Percentiles rank a stretch among this genome's conserved stretches.
Evolutionary conservation across 2,888 invertebrate species (phyloP).

Genomic region (Dermolepida albohirtum): DNA sequence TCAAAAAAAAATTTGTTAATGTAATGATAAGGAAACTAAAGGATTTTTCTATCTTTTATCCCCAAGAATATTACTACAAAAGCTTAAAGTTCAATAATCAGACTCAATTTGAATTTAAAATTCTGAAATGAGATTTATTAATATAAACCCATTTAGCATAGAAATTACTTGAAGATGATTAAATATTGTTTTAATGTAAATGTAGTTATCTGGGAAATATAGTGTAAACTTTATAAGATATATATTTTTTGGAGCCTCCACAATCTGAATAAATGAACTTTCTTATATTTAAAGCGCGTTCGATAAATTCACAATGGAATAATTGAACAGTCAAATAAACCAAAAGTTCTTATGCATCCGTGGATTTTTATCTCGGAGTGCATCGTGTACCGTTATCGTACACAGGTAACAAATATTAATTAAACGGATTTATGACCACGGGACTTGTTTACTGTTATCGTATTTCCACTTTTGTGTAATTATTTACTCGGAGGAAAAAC

Average conservation of each 20-base stretch:
- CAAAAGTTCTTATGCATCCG: conserved; percentile 16
- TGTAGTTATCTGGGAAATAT: conserved; percentile 4
- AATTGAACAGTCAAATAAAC: conserved; percentile 5
- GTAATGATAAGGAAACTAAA: no score
- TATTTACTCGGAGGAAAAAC: conserved; percentile 5
- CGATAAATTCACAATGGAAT: no score
- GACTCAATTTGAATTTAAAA: no score
- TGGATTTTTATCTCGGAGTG: conserved; percentile 26
- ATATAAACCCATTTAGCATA: conserved; percentile 3
- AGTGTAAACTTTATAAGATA: not conserved
- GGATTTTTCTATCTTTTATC: no score
- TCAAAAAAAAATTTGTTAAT: no score
- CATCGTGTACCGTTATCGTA: conserved; percentile 9
- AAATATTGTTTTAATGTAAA: conserved; percentile 1
- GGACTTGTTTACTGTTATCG: conserved; percentile 10
- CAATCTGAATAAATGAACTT: no score
- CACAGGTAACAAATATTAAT: conserved; percentile 27
- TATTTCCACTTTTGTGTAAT: conserved; percentile 16
- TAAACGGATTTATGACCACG: conserved; percentile 20
- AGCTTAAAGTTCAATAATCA: no score
- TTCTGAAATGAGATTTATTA: no score
- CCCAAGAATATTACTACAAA: no score
- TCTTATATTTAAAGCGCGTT: no score
- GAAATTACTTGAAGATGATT: not conserved
- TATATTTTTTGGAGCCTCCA: no score